Evolutionary conservation across 1,140 invertebrate genomes (phyloP).

Genomic region (Anadara kagoshimensis): DNA sequence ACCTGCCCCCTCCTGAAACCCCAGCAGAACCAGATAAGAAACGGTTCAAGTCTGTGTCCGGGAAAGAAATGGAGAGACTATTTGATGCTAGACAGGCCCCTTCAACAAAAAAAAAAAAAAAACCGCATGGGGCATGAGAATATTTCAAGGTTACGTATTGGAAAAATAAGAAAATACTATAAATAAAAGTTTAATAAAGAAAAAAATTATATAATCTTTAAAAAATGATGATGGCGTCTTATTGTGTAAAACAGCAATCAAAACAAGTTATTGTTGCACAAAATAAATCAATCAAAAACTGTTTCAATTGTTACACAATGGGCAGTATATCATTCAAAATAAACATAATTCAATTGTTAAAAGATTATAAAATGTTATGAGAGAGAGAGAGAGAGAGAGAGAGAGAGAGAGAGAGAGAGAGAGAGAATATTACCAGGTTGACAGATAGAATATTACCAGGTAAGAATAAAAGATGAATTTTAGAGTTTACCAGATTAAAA

Average conservation of each 20-base stretch:
- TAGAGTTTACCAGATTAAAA: too few species aligned
- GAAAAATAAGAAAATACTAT: neutral
- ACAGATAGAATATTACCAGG: too few species aligned
- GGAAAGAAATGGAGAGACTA: neutral
- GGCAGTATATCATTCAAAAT: too few species aligned
- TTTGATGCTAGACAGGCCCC: neutral
- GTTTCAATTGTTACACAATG: neutral
- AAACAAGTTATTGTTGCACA: slow-evolving; percentile 6
- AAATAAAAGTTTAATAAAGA: neutral
- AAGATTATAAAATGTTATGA: too few species aligned
- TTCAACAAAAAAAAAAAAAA: neutral
- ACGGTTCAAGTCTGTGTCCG: neutral
- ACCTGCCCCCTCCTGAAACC: neutral
- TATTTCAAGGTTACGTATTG: neutral
- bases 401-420: too few species aligned
- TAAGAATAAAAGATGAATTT: too few species aligned
- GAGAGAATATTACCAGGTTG: too few species aligned
- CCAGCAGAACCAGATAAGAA: neutral
- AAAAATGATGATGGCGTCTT: neutral
- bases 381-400: too few species aligned
- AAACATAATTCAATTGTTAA: too few species aligned
- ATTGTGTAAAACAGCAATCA: neutral
- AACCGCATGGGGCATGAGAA: neutral
- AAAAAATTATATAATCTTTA: neutral
- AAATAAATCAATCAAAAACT: neutral